Conservation (phyloP, 2,113 vertebrate genomes). For the Beaufortia kweichowensis region DNA sequence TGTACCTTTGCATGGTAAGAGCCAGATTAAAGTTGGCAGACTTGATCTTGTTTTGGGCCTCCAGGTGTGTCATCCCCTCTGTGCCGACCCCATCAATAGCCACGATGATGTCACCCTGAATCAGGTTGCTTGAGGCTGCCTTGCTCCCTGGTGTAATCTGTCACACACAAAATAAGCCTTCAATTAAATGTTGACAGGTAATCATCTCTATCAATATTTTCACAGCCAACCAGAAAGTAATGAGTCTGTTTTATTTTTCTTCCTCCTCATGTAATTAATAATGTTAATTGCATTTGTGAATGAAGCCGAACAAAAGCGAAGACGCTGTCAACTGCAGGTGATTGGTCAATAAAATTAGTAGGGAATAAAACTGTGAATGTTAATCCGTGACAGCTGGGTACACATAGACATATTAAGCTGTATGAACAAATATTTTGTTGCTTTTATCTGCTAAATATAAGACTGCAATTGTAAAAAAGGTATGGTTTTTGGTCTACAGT, state of each 20-base stretch:
- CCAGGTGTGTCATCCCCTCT: conserved; percentile 96
- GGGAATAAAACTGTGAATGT: not conserved
- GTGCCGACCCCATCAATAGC: conserved; percentile 95
- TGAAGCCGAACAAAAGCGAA: not conserved
- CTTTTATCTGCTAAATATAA: conserved; percentile 15
- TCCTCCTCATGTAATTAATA: not conserved
- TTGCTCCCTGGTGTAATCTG: conserved; percentile 97
- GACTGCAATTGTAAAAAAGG: not conserved
- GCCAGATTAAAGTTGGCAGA: conserved; percentile 89
- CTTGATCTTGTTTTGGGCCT: conserved; percentile 99
- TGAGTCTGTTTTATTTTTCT: not conserved
- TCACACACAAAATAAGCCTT: conserved; percentile 12
- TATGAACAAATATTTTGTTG: conserved; percentile 11
- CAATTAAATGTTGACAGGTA: not conserved
- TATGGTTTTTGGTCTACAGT: not conserved
- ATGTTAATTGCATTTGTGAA: not conserved
- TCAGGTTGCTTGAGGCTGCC: conserved; percentile 88
- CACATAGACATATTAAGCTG: conserved; percentile 1
- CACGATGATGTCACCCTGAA: conserved; percentile 90
- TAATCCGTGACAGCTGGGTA: conserved; percentile 46
- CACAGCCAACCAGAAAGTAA: not conserved
- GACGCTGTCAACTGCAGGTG: not conserved
- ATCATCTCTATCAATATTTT: not conserved
- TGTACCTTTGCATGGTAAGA: conserved; percentile 92
- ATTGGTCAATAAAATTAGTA: conserved; percentile 2